Percentiles rank a stretch among this genome's conserved stretches.
Evolutionary conservation across 1,140 invertebrate genomes (phyloP).

Genomic region (Lasioglossum albipes): DNA sequence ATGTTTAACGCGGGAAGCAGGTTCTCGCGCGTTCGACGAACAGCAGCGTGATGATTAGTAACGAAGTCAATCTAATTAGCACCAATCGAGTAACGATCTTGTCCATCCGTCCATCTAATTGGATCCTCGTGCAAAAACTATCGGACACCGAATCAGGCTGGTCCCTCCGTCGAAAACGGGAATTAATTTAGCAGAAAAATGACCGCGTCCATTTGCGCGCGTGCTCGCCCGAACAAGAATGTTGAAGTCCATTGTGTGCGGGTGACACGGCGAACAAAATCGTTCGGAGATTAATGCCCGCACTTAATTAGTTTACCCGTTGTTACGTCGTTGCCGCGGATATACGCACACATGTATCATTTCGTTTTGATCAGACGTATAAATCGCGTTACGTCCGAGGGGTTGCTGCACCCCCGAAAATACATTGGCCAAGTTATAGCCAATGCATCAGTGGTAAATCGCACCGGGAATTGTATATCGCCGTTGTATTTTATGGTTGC

Average conservation of each 20-base stretch:
- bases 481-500: not conserved
- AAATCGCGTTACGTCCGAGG: not conserved
- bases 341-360: not conserved
- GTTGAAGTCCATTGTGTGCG: not conserved
- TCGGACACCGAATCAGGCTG: not conserved
- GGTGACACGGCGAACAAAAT: not conserved
- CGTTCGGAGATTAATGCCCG: not conserved
- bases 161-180: not conserved
- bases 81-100: not conserved
- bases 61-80: not conserved
- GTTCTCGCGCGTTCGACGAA: no score
- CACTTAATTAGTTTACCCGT: slow-evolving; percentile 15
- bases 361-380: slow-evolving; percentile 10
- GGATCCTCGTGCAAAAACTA: not conserved
- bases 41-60: not conserved
- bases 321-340: slow-evolving; percentile 5
- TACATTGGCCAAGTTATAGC: not conserved
- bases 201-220: not conserved
- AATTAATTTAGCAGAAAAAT: slow-evolving; percentile 2
- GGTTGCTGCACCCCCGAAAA: not conserved
- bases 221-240: not conserved
- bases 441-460: slow-evolving; percentile 7
- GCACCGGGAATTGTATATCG: not conserved
- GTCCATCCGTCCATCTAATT: not conserved
- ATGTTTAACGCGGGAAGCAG: no score